phyloP scores from a whole-genome alignment of 2,888 invertebrate genomes.

The Cecidostiba fungosa region DNA sequence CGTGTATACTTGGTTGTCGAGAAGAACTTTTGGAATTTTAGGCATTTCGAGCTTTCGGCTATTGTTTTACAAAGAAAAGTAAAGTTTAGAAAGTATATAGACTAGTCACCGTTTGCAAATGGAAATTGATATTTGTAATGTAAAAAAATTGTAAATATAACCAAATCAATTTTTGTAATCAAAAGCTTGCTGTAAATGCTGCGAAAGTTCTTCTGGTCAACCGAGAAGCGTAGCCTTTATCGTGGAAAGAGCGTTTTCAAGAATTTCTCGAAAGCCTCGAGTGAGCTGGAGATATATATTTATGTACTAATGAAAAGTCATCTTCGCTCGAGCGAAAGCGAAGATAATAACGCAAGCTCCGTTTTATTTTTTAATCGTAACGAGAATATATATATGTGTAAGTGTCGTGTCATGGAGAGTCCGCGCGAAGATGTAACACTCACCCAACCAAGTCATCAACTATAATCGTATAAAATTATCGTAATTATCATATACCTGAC shows the following conservation, averaged over 20 bases:
- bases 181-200: background rate
- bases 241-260: background rate
- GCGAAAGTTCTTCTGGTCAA: constrained; percentile 22
- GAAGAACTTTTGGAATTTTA: constrained; percentile 32
- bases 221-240: background rate
- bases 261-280: background rate
- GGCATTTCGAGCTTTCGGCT: background rate
- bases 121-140: background rate
- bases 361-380: constrained; percentile 21
- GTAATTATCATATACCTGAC: constrained; percentile 48
- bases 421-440: constrained; percentile 6
- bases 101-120: background rate
- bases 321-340: background rate
- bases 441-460: constrained; percentile 31
- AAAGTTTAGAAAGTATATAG: background rate
- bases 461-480: constrained; percentile 50
- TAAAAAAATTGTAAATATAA: constrained; percentile 7
- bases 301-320: background rate
- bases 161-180: background rate
- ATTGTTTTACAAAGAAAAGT: background rate
- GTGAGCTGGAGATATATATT: background rate
- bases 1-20: background rate
- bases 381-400: background rate
- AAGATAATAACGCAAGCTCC: background rate
- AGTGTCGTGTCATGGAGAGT: constrained; percentile 5